Evolutionary conservation across 2,888 invertebrate species (phyloP), one percentile per base, ranked within the genome.

Genomic region (Abrostola triplasia): DNA sequence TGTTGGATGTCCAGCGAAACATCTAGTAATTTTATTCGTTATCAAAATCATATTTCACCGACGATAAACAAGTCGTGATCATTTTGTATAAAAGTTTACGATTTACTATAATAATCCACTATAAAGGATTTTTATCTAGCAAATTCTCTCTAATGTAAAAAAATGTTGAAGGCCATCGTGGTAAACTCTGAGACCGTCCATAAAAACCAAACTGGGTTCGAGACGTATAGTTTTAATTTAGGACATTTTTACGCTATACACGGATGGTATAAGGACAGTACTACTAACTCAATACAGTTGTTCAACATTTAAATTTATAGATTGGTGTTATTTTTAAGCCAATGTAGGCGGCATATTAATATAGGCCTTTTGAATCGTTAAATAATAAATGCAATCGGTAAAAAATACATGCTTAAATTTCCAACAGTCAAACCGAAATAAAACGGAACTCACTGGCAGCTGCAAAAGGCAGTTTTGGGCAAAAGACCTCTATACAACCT

Each of bases 151-250:
- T 86, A 84, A 76, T 80, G 69, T 85, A 83, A 79, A 82, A 79
- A 81, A 76, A 75, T 71, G 76, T 86, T 53, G 75, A 91, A 92
- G 90, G 90, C 90, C 90, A 84, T 88, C 70, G 76, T 79, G 89
- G 90, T 91, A 60, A 68, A 70, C 60, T 67, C 42, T 51, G 71
- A 79, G 77, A 79, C 77, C 76, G 57, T 67, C 73, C 70, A 71
- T 64, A 41, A 12, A 58, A 57, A 56, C 76, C 57, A 59, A 70
- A 59, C 57, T 73, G 40, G 38, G 12, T 58, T 65, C 38, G 40
- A 24, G 63, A 64, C 44, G 51, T 49, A 13, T 48, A 35, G 38
- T 53, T 53, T 42, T 47, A 36, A 42, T 38, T 5, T 49, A 12
- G 37, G 40, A 59, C 12, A 56, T 55, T 58, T 36, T 36, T 36